A percentile compares a stretch with the other conserved stretches of the same genome.
These are phyloP conservation scores for Phrynocephalus forsythii DNA, from an alignment of 2,797 vertebrate genomes.

Conservation along the genomic window DNA sequence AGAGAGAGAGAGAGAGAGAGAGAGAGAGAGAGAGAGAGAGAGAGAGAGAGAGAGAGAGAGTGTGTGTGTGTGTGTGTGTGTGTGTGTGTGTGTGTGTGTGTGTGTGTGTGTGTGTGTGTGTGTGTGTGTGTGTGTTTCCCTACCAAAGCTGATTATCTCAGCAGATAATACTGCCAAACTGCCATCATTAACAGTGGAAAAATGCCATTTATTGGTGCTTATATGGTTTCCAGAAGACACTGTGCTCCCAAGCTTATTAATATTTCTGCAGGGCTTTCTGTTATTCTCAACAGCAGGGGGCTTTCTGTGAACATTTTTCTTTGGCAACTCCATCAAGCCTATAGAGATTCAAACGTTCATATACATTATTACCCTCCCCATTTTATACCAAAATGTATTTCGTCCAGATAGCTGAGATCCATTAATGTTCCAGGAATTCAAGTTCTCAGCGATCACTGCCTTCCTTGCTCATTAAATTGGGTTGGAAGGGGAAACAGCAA, in stretches of 20 bases:
- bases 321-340: slow-evolving; percentile 16
- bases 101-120: no score
- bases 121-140: no score
- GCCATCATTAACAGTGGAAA: slow-evolving; percentile 68
- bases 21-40: no score
- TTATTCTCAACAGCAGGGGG: slow-evolving; percentile 21
- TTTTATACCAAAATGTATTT: slow-evolving; percentile 6
- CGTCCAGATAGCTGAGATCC: neutral
- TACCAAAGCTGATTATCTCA: slow-evolving; percentile 76
- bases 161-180: slow-evolving; percentile 68
- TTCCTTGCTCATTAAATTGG: neutral
- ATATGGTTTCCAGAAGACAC: slow-evolving; percentile 47
- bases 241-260: slow-evolving; percentile 10
- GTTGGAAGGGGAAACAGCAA: no score
- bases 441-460: neutral
- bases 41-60: no score
- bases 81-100: no score
- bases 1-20: no score
- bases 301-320: neutral
- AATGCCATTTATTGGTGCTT: slow-evolving; percentile 69
- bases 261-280: slow-evolving; percentile 3
- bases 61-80: no score
- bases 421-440: neutral
- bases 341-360: slow-evolving; percentile 5
- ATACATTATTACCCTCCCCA: neutral